A percentile compares a stretch with the other conserved stretches of the same genome.
Conservation (phyloP, 2,113 vertebrate species). For the Corythaixoides concolor region DNA sequence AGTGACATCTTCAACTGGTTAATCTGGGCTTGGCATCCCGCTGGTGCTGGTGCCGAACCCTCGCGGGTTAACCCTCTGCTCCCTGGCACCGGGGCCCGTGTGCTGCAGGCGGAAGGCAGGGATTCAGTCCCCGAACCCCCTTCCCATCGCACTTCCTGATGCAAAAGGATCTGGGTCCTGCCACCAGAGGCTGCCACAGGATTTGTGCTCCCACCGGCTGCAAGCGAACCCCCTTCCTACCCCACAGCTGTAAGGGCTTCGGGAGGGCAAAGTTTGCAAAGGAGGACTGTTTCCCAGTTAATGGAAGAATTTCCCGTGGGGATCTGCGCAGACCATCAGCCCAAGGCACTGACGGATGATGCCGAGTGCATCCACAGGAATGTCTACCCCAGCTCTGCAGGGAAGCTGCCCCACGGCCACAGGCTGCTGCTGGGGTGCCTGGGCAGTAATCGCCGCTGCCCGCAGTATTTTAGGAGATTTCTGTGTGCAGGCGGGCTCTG, state of each 20-base stretch:
- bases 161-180: neutral
- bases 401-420: neutral
- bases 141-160: neutral
- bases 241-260: neutral
- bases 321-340: neutral
- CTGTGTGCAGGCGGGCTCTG: neutral
- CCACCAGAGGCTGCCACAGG: neutral
- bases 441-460: neutral
- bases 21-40: slow-evolving; percentile 23
- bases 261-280: neutral
- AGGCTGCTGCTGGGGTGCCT: neutral
- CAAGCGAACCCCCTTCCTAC: fast-evolving
- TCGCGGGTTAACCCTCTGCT: neutral
- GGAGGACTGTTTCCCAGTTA: neutral
- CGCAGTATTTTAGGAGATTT: neutral
- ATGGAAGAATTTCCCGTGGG: fast-evolving
- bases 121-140: neutral
- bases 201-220: neutral
- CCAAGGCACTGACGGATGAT: fast-evolving
- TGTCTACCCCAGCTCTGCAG: neutral
- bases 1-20: slow-evolving; percentile 35
- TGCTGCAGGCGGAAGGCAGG: neutral
- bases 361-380: neutral
- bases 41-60: neutral
- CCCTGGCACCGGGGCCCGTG: fast-evolving